Base-by-base conservation (phyloP, 2,797 vertebrate species). In the Danio choprae region DNA sequence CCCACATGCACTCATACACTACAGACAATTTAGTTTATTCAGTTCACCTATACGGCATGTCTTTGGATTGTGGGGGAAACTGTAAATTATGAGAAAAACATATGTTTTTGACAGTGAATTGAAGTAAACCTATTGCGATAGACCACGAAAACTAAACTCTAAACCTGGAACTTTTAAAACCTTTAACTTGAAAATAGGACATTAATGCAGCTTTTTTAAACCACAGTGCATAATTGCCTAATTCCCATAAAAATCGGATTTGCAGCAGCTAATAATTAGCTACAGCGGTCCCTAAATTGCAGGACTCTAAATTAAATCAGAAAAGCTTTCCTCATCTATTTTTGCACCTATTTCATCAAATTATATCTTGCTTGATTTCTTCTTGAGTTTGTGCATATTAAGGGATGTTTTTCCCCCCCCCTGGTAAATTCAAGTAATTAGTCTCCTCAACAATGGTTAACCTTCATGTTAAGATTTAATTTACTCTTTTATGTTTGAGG, bases 161-260 rank as follows among this genome's bases (percentile, higher is more conserved):
- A 29, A 29, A 29, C 29, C 29, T 29, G 29, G 29, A 29, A 1
- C 3, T 29, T 29, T 29, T 29, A 29, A 29, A 29, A 29, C n/a
- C n/a, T n/a, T n/a, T n/a, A n/a, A 29, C 29, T 29, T 29, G 29
- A 29, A 29, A 29, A 29, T 29, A 29, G 29, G 29, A 29, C 1
- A 29, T 3, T 29, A 29, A 29, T 29, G 29, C 29, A 29, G 29
- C n/a, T 78, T 70, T 70, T 22, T 78, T 70, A 60, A 51, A 51
- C 15, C 13, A 60, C 44, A 38, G 46, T 8, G 43, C 41, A 11
- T 78, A 60, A 78, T 58, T 36, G 15, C 51, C 12, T 78, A 53
- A n/a, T 18, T 7, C 7, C 15, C 18, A 8, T 7, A 40, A 51
- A 58, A 51, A n/a, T 38, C 10, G 36, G 29, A 40, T 29, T 29